Evolutionary conservation across 23 tunicate genomes (phyloP).

Genomic region (Pegea sp.): DNA sequence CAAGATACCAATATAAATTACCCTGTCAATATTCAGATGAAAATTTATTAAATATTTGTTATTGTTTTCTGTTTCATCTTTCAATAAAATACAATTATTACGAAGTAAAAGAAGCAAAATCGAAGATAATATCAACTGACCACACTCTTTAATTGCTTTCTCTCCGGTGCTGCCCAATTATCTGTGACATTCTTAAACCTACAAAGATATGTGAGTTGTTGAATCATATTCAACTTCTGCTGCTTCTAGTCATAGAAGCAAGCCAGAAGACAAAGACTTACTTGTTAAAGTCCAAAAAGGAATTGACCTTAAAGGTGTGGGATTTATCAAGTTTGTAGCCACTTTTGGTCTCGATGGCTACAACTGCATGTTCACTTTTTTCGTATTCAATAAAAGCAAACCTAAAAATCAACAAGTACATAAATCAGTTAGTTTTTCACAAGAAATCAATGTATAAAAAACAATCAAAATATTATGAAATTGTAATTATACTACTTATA

Average conservation of each 20-base stretch:
- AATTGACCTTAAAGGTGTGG: slow-evolving; percentile 70
- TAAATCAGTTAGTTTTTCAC: no score
- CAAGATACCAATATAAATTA: slow-evolving; percentile 58
- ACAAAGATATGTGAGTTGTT: slow-evolving; percentile 1
- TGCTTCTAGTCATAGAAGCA: neutral
- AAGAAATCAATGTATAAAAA: no score
- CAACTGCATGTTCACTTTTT: slow-evolving; percentile 18
- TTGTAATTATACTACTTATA: no score
- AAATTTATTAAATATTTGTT: neutral
- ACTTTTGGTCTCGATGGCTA: slow-evolving; percentile 41
- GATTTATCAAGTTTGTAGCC: slow-evolving; percentile 70
- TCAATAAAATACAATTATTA: neutral
- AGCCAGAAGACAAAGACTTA: neutral
- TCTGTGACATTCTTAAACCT: slow-evolving; percentile 15
- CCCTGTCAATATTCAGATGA: slow-evolving; percentile 15
- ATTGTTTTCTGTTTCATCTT: neutral
- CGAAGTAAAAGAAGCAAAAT: neutral
- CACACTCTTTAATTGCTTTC: slow-evolving; percentile 42
- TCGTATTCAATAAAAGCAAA: slow-evolving; percentile 71
- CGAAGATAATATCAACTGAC: slow-evolving; percentile 5
- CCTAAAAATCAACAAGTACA: no score
- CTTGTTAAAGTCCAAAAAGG: slow-evolving; percentile 76
- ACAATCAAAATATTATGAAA: neutral
- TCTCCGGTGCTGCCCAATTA: slow-evolving; percentile 30
- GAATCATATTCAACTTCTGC: neutral